Conservation (phyloP, 2,113 vertebrate genomes). For the Cervus canadensis region DNA sequence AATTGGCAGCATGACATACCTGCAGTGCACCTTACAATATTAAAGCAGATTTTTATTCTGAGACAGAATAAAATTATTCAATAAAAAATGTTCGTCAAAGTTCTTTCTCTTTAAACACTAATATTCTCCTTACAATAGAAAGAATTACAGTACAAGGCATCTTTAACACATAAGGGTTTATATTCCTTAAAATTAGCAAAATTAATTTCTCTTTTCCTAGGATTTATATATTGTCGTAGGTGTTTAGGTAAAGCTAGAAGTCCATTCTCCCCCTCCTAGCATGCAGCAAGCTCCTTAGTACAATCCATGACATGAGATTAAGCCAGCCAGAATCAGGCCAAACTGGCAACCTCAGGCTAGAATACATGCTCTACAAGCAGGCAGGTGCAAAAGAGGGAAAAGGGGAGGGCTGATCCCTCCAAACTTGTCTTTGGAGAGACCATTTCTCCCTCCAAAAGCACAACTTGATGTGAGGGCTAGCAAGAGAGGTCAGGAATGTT, state of each 20-base stretch:
- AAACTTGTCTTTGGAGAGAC: not conserved
- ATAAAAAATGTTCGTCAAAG: slow-evolving; percentile 60
- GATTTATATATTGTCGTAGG: not conserved
- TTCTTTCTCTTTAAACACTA: slow-evolving; percentile 58
- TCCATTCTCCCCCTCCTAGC: not conserved
- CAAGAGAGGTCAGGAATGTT: not conserved
- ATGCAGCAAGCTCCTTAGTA: not conserved
- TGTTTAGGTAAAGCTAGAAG: not conserved
- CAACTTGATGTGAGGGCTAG: not conserved
- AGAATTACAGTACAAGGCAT: not conserved
- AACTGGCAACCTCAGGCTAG: not conserved
- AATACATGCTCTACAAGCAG: not conserved
- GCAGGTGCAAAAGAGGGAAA: not conserved
- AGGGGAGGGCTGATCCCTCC: not conserved
- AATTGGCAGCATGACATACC: slow-evolving; percentile 75
- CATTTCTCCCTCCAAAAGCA: not conserved
- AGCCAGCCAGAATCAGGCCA: not conserved
- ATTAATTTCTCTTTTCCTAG: not conserved
- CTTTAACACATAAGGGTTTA: not conserved
- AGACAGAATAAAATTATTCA: slow-evolving; percentile 90
- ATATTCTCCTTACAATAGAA: not conserved
- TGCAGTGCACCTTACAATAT: slow-evolving; percentile 74
- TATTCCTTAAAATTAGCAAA: not conserved
- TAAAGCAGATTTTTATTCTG: slow-evolving; percentile 83
- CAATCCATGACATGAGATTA: not conserved